Evolutionary conservation across 1,140 invertebrate species (phyloP).

Genomic region (Leptinotarsa undecemlineata): DNA sequence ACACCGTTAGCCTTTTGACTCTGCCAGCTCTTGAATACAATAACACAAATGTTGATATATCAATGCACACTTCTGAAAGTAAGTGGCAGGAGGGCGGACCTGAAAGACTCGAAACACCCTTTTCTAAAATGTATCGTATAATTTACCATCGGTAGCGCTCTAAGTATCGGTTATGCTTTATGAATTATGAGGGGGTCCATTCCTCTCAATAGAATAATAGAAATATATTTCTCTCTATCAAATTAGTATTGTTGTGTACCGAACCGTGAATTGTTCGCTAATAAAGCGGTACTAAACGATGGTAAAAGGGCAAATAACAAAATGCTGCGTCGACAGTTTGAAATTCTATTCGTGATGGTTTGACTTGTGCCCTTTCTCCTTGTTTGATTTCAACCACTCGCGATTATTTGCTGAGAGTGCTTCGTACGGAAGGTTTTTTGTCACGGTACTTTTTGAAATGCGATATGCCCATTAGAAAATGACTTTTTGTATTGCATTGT

Average conservation of each 20-base stretch:
- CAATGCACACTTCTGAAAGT: slow-evolving; percentile 35
- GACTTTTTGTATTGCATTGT: too few species aligned
- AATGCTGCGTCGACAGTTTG: slow-evolving; percentile 14
- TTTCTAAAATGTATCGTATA: slow-evolving; percentile 41
- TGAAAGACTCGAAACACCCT: slow-evolving; percentile 32
- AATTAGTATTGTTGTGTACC: slow-evolving; percentile 46
- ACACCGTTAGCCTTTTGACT: slow-evolving; percentile 30
- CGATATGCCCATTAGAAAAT: not conserved
- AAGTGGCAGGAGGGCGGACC: slow-evolving; percentile 41
- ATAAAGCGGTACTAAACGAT: slow-evolving; percentile 44
- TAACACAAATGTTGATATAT: slow-evolving; percentile 47
- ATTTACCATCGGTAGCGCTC: slow-evolving; percentile 28
- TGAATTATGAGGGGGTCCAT: slow-evolving; percentile 43
- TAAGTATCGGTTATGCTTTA: slow-evolving; percentile 44
- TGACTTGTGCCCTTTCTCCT: slow-evolving; percentile 15
- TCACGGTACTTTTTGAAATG: slow-evolving; percentile 1
- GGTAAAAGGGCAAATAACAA: slow-evolving; percentile 29
- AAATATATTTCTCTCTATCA: slow-evolving; percentile 39
- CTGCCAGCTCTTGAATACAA: slow-evolving; percentile 21
- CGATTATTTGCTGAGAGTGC: not conserved
- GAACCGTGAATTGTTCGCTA: slow-evolving; percentile 43
- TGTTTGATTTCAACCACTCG: not conserved
- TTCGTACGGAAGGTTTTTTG: not conserved
- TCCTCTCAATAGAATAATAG: slow-evolving; percentile 24
- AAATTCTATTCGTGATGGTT: slow-evolving; percentile 9